Conservation (phyloP, 1,140 invertebrate species). For the Ceratoteleas bidentatus region DNA sequence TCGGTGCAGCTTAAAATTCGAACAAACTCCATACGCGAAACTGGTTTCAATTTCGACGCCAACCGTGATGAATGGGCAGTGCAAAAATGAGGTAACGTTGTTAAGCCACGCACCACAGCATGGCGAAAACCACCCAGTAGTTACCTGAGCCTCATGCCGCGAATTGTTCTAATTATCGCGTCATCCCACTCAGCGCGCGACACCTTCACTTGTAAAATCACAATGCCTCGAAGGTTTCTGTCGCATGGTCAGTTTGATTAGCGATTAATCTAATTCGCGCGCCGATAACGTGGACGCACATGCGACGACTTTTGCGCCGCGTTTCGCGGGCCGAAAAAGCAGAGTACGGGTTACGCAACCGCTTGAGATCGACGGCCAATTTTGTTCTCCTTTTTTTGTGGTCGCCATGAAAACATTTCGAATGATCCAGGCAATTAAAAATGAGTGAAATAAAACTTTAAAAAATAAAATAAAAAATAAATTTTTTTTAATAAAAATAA, state of each 20-base stretch:
- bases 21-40: no score
- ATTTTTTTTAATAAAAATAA: no score
- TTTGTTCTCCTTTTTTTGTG: not conserved
- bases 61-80: constrained; percentile 6
- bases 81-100: constrained; percentile 28
- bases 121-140: constrained; percentile 19
- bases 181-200: constrained; percentile 14
- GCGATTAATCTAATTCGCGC: constrained; percentile 46
- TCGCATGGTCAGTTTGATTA: constrained; percentile 29
- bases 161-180: constrained; percentile 34
- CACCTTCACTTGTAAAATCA: constrained; percentile 41
- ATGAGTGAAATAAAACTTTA: no score
- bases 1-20: no score
- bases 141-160: constrained; percentile 51
- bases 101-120: constrained; percentile 9
- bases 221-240: constrained; percentile 15
- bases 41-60: not conserved
- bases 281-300: constrained; percentile 4
- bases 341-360: constrained; percentile 5
- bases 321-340: constrained; percentile 4
- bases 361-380: not conserved
- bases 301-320: not conserved
- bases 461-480: no score
- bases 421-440: no score
- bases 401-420: no score